These are phyloP conservation scores for Volucella inflata DNA, from an alignment of 2,888 invertebrate species.

Conservation along the genomic window DNA sequence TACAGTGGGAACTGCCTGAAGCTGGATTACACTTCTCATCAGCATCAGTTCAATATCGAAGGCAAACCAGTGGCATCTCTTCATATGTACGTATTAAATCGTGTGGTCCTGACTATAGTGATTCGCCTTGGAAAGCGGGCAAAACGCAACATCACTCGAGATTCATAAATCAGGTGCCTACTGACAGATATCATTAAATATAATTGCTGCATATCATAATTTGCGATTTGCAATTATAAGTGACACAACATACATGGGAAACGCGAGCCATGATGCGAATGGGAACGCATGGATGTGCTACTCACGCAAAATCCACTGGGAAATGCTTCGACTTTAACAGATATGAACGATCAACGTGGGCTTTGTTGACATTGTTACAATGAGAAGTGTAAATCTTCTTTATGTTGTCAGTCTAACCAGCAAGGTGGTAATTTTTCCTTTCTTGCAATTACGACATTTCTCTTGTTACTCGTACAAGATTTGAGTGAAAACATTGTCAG, in stretches of 20 bases:
- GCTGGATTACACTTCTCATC: conserved; percentile 54
- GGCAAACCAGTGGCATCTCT: conserved; percentile 64
- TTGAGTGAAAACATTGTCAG: too few species aligned
- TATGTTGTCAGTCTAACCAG: too few species aligned
- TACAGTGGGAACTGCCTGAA: conserved; percentile 23
- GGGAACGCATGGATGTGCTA: conserved; percentile 22
- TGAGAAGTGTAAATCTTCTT: too few species aligned
- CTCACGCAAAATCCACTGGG: conserved; percentile 19
- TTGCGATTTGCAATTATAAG: conserved; percentile 75
- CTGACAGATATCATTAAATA: conserved; percentile 75
- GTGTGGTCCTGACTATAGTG: conserved; percentile 52
- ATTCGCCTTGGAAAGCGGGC: conserved; percentile 32
- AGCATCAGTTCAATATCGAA: conserved; percentile 28
- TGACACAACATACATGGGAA: conserved; percentile 73
- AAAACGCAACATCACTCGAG: conserved; percentile 62
- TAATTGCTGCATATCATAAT: conserved; percentile 76
- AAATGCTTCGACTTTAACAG: background rate
- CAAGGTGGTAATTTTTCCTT: too few species aligned
- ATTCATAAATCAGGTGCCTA: conserved; percentile 72
- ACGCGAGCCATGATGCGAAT: conserved; percentile 49
- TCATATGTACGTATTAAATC: conserved; percentile 64
- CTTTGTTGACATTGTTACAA: too few species aligned
- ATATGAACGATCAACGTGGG: too few species aligned
- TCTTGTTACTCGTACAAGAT: too few species aligned
- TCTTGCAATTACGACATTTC: too few species aligned